Evolutionary conservation across 2,797 vertebrate genomes (phyloP), one percentile per base, ranked within the genome.

Genomic region (Dicrostonyx torquatus): DNA sequence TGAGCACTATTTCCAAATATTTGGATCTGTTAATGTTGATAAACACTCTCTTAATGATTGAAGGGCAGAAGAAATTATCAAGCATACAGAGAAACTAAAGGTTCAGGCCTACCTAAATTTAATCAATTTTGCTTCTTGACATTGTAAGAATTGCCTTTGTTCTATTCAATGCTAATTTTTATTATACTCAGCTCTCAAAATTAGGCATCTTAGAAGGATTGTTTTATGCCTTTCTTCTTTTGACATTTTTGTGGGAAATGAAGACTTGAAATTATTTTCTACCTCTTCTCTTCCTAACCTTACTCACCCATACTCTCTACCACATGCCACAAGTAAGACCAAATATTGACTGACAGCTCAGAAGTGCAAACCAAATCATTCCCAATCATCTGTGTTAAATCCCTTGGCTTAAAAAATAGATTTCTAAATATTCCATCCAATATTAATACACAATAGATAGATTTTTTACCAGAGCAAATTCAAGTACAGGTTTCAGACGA

Each of bases 401-500:
- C 95, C 82, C 77, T 95, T 97, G 96, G 95, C 73, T 96, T 97
- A 97, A 93, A 94, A 75, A 96, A 91, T 45, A 76, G 79, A 18
- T 98, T 97, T 96, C 97, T 92, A 98, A 97, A 97, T 97, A 87
- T 97, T 97, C 97, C 96, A 97, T 96, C 94, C 97, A 96, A 97
- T 97, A 97, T 98, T 97, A 97, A 93, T 95, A 95, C 96, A 96
- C 87, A 96, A 93, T 84, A 98, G 98, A 97, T 97, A 97, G 95
- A 95, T 97, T 98, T 98, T 97, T 98, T 98, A 97, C 97, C 92
- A 53, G 95, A 98, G 96, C 97, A 98, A 98, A 98, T 98, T 99
- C 98, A 98, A 98, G 98, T 98, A 97, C 98, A 98, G 98, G 96
- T 98, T 98, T 98, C 97, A 98, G 98, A 98, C 97, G 96, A 97